Conservation (phyloP, 2,888 invertebrate species). For the Podotricha telesiphe region DNA sequence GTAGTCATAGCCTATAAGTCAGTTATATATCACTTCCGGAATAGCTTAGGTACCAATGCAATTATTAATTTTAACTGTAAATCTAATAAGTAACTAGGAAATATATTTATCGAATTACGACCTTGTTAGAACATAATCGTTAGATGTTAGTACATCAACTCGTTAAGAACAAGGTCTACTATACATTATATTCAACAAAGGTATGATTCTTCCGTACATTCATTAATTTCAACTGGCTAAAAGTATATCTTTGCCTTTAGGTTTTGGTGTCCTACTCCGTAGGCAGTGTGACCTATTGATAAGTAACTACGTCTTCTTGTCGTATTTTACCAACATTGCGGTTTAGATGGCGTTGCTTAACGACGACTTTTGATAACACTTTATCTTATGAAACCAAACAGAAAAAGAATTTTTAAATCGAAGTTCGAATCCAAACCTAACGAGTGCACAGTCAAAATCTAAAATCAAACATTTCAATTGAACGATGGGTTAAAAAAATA, state of each 20-base stretch:
- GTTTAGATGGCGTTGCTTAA: too few relatives aligned
- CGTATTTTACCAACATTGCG: background rate
- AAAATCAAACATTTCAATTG: too few relatives aligned
- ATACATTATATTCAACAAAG: background rate
- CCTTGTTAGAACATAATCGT: constrained; percentile 10
- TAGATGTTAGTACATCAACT: constrained; percentile 1
- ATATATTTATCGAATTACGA: constrained; percentile 21
- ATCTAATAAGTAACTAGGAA: constrained; percentile 3
- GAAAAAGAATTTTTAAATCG: too few relatives aligned
- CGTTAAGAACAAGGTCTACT: constrained; percentile 17
- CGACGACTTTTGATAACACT: too few relatives aligned
- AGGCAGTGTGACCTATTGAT: background rate
- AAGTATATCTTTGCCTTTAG: background rate
- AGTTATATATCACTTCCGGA: constrained; percentile 3
- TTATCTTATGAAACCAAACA: too few relatives aligned
- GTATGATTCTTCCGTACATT: background rate
- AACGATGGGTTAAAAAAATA: too few relatives aligned
- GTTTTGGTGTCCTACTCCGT: background rate
- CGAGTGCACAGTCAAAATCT: too few relatives aligned
- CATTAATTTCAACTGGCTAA: background rate
- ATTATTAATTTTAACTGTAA: background rate
- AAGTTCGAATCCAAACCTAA: too few relatives aligned
- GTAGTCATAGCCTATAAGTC: background rate
- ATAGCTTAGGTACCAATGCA: background rate
- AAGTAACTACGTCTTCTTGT: background rate